Percentiles rank a stretch among this genome's conserved stretches.
phyloP scores from a whole-genome alignment of 2,888 invertebrate genomes.

The Drosophila antonietae region DNA sequence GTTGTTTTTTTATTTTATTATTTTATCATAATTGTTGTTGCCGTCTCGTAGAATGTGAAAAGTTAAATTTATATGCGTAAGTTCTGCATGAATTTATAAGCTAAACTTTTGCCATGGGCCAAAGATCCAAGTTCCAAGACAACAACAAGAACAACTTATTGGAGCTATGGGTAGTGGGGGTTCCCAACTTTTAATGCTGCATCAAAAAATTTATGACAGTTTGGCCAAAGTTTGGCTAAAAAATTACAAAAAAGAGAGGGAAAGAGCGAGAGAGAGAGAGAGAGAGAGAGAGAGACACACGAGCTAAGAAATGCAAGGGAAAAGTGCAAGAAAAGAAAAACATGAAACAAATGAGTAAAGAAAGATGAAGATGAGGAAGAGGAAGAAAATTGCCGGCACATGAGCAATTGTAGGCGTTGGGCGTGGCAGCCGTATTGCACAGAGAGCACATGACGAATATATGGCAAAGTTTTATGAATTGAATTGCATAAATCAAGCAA shows the following conservation, averaged over 20 bases:
- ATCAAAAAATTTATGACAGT: constrained; percentile 80
- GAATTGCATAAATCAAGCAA: constrained; percentile 79
- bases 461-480: constrained; percentile 78
- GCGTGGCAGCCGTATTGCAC: constrained; percentile 53
- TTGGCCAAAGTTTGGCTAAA: constrained; percentile 68
- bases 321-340: constrained; percentile 37
- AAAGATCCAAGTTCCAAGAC: constrained; percentile 45
- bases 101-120: constrained; percentile 65
- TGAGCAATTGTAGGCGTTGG: constrained; percentile 48
- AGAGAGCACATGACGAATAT: constrained; percentile 53
- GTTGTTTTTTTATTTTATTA: constrained; percentile 9
- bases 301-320: constrained; percentile 35
- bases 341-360: constrained; percentile 9
- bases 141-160: constrained; percentile 30
- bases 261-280: not conserved
- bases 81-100: constrained; percentile 81
- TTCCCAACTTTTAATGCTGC: constrained; percentile 68
- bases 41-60: constrained; percentile 49
- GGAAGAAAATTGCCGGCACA: not conserved
- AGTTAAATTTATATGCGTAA: constrained; percentile 76
- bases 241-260: constrained; percentile 30
- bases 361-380: not conserved
- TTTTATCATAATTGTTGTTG: constrained; percentile 29
- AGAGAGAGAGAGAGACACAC: not conserved
- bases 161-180: constrained; percentile 5